phyloP scores from a whole-genome alignment of 2,113 vertebrate genomes.

The Tonatia bakeri region DNA sequence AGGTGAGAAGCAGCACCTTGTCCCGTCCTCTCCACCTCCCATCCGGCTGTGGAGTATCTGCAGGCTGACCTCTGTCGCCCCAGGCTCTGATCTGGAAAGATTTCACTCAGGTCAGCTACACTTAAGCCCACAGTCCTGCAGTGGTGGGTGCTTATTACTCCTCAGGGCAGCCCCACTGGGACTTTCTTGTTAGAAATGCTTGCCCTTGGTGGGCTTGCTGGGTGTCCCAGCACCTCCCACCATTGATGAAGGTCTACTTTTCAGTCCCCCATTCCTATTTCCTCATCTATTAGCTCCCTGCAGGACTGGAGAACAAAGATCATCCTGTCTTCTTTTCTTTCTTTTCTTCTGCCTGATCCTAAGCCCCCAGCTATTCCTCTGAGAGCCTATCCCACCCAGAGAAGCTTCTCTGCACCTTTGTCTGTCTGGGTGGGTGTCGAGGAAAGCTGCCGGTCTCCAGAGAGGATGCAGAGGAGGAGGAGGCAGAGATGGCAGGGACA shows the following conservation, averaged over 20 bases:
- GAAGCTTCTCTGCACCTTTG: neutral
- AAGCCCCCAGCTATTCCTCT: neutral
- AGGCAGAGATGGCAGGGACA: neutral
- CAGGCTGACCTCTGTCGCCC: neutral
- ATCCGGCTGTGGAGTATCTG: fast-evolving
- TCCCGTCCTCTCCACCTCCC: neutral
- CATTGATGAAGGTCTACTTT: neutral
- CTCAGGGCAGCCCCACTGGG: neutral
- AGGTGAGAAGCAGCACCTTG: constrained; percentile 40
- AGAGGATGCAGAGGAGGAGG: neutral
- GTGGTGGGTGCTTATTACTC: neutral
- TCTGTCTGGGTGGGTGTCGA: neutral
- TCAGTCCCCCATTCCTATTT: neutral
- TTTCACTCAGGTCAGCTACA: neutral
- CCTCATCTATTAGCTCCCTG: neutral
- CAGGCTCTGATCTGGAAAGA: neutral
- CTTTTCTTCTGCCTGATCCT: neutral
- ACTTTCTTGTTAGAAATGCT: neutral
- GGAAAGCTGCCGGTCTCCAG: neutral
- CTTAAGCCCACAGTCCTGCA: neutral
- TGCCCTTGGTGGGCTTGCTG: neutral
- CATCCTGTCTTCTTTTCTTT: neutral
- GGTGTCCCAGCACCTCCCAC: neutral
- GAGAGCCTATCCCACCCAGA: neutral
- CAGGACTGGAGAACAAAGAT: neutral